Base-by-base conservation (phyloP, 2,888 invertebrate genomes). In the Druceiella hillmani region DNA sequence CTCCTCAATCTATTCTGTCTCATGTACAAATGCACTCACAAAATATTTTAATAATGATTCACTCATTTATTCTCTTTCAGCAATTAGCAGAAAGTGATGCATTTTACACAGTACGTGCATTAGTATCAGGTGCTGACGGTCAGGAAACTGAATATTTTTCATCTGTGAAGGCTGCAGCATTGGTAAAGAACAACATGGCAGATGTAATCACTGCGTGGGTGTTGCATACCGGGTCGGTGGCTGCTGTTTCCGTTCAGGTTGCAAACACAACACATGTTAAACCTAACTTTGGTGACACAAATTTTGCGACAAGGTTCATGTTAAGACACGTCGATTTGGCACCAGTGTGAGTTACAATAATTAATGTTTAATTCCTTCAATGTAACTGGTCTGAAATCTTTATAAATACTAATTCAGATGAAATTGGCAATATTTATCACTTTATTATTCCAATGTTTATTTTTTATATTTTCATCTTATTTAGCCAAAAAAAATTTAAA, bases 301-400 rank as follows among this genome's bases (percentile, higher is more conserved):
- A 57, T 44, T 82, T 91, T 60, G 83, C 81, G 45, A 89, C 91
- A 0, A 81, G 79, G 50, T 82, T 93, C 17, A 78, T 82, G 51
- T 77, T 93, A 1, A 79, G 83, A 48, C 83, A 87, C 55, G 81
- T 88, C 29, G 87, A 90, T 54, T 74, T 78, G 49, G 93, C 89
- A 5, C 91, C 92, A 35, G 74, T 82, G 78, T 80, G 68, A 66
- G 74, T 66, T n/a, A n/a, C 37, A 27, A 7, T 20, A 28, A 20
- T 7, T 10, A 7, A 13, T 15, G 20, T 15, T 17, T 9, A 22
- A 36, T 16, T 36, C n/a, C 11, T 37, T 5, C 16, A 9, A 3
- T 12, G 10, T 3, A 26, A 9, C 5, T 12, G 17, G 20, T 38
- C 29, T 33, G 14, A 11, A 17, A 10, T 30, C 14, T 39, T 32